These are phyloP conservation scores for Amyelois transitella DNA, from an alignment of 1,140 invertebrate genomes.

Conservation along the genomic window DNA sequence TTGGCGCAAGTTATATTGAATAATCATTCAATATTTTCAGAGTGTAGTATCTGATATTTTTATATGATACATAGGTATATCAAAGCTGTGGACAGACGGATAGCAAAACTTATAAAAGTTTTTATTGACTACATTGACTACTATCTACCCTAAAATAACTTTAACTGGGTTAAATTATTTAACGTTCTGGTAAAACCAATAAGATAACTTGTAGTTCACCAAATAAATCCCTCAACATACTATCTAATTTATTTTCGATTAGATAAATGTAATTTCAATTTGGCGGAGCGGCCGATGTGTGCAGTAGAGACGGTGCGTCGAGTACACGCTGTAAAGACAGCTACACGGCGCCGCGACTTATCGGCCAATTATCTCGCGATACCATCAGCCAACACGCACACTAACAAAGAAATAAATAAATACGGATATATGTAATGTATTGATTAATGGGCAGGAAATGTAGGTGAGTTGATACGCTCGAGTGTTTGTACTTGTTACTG, in stretches of 20 bases:
- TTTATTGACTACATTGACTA: no score
- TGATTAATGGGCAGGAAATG: neutral
- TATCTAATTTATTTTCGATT: neutral
- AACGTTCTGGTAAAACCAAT: neutral
- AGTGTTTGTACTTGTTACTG: neutral
- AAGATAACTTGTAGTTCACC: neutral
- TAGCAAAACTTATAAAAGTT: no score
- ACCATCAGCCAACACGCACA: neutral
- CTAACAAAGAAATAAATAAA: neutral
- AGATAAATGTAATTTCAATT: neutral
- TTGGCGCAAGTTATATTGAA: no score
- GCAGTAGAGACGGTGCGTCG: neutral
- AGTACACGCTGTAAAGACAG: neutral
- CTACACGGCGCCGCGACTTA: neutral
- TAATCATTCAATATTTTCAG: no score
- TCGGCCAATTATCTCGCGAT: neutral
- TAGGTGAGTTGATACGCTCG: neutral
- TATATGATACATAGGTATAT: no score
- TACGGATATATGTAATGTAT: neutral
- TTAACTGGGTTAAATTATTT: no score
- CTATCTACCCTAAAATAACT: no score
- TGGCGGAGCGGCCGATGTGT: neutral
- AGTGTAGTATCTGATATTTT: no score
- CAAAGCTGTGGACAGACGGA: no score
- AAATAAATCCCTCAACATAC: neutral